A percentile compares a stretch with the other conserved stretches of the same genome.
These are phyloP conservation scores for Hippopotamus amphibius DNA, from an alignment of 2,113 vertebrate genomes.

Conservation along the genomic window DNA sequence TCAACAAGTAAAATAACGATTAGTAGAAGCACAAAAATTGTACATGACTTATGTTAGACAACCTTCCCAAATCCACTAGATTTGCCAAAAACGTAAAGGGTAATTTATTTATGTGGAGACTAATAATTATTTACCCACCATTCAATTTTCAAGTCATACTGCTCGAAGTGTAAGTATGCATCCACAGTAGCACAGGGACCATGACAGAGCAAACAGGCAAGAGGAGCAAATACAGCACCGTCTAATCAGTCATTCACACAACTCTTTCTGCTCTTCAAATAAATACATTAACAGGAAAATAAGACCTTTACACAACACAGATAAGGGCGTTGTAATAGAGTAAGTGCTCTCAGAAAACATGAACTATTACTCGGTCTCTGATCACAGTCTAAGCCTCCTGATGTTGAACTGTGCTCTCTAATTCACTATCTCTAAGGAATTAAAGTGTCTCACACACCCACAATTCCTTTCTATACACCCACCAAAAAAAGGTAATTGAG, in stretches of 20 bases:
- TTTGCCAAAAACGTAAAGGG: not conserved
- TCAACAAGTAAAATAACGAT: conserved; percentile 22
- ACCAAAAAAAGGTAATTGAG: not conserved
- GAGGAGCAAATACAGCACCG: conserved; percentile 35
- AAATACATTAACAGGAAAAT: conserved; percentile 33
- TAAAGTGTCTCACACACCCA: not conserved
- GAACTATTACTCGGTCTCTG: not conserved
- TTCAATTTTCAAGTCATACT: conserved; percentile 84
- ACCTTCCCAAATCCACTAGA: not conserved
- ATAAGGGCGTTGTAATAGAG: not conserved
- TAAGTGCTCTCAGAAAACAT: not conserved
- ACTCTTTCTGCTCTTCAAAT: not conserved
- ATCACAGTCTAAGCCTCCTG: not conserved
- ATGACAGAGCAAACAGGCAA: conserved; percentile 65
- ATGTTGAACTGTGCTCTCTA: not conserved
- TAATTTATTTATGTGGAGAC: not conserved
- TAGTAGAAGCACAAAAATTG: not conserved
- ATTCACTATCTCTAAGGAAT: not conserved
- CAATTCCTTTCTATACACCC: not conserved
- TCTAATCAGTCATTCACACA: conserved; percentile 26
- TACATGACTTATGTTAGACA: not conserved
- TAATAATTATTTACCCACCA: conserved; percentile 84
- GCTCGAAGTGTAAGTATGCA: conserved; percentile 75
- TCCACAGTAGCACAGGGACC: conserved; percentile 65
- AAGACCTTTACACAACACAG: not conserved